Evolutionary conservation across 2,113 vertebrate species (phyloP), one percentile per base, ranked within the genome.

Genomic region (Panthera leo): DNA sequence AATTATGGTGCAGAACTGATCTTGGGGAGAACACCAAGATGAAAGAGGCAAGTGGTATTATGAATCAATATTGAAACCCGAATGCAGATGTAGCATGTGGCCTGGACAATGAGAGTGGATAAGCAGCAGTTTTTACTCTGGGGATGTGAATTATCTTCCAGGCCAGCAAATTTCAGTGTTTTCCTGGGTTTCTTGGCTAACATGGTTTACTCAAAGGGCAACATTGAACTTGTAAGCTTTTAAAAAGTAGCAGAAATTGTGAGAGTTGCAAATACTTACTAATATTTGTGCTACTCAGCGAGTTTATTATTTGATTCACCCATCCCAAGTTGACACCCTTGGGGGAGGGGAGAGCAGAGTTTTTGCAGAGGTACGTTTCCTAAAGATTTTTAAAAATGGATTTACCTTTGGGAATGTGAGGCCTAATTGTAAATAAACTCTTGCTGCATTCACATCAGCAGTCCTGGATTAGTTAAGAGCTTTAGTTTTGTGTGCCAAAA

Each of bases 301-400:
- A 48, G 55, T 89, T 93, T 84, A 48, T 91, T 73, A 85, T 94
- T 96, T 95, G 87, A 97, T 96, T 95, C 42, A 58, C 90, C 34
- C 79, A 71, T 95, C 65, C 92, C 87, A 84, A 68, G 86, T 58
- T 73, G 87, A 90, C 39, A 39, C 73, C n/a, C 39, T 79, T 61
- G 14, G 23, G 34, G 34, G 86, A 45, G 42, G 65, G 34, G 42
- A 58, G 34, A 78, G 48, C 10, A 29, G 73, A 45, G 34, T 80
- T 97, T 97, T 95, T 97, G 84, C 97, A 87, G 58, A 94, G 58
- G 21, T 85, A 95, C 12, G 67, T 98, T 97, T 96, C 86, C 76
- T 84, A 18, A 97, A 88, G 92, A 89, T 83, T 97, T 94, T 83
- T 31, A 53, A 89, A 94, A 97, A 86, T 85, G 75, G 14, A 71